A percentile compares a stretch with the other conserved stretches of the same genome.
Evolutionary conservation across 2,888 invertebrate genomes (phyloP).

Genomic region (Pandemis cinnamomeana): DNA sequence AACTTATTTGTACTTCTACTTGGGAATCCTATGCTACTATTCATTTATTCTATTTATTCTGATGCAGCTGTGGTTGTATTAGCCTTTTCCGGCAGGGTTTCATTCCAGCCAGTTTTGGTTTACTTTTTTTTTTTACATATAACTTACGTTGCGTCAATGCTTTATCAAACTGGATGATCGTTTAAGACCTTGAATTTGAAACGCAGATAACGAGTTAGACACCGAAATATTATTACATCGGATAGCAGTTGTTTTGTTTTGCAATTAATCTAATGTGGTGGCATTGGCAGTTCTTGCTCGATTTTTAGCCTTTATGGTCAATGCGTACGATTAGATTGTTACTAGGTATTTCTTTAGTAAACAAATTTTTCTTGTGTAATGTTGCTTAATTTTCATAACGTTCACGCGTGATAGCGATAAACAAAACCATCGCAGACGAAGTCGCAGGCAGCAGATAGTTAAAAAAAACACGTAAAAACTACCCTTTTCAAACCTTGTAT

Average conservation of each 20-base stretch:
- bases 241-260: conserved; percentile 6
- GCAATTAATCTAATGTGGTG: conserved; percentile 10
- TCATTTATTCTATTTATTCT: too few relatives aligned
- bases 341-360: too few relatives aligned
- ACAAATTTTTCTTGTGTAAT: too few relatives aligned
- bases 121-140: not conserved
- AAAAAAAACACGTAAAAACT: too few relatives aligned
- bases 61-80: too few relatives aligned
- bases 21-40: too few relatives aligned
- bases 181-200: conserved; percentile 8
- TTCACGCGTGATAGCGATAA: too few relatives aligned
- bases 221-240: conserved; percentile 2
- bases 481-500: not conserved
- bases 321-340: not conserved
- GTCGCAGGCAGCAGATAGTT: too few relatives aligned
- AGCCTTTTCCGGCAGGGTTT: not conserved
- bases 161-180: not conserved
- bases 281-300: not conserved
- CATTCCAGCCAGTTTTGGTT: not conserved
- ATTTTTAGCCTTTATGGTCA: not conserved
- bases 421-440: too few relatives aligned
- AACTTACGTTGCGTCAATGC: not conserved
- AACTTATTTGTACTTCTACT: too few relatives aligned
- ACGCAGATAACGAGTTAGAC: conserved; percentile 6
- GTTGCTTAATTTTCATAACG: too few relatives aligned